Evolutionary conservation across 2,113 vertebrate genomes (phyloP), one percentile per base, ranked within the genome.

Genomic region (Alligator mississippiensis): DNA sequence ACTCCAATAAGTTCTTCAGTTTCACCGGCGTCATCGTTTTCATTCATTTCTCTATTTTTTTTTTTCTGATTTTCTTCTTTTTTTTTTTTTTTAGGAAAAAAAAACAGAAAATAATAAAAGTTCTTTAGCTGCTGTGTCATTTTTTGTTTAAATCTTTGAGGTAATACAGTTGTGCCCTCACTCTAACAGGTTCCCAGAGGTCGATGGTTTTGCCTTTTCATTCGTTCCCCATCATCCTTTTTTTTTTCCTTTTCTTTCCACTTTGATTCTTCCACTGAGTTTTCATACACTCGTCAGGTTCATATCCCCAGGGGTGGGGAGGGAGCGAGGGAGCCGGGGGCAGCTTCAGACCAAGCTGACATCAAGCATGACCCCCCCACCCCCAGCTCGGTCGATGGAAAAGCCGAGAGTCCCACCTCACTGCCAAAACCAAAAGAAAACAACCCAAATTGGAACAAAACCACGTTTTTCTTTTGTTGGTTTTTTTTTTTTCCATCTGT

Each of bases 121-220:
- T 93, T 95, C 92, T 96, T 95, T 93, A 96, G 95, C 96, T 96
- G 96, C 95, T 95, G 90, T 90, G 83, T 16, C 27, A 9, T 84
- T 87, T 74, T 72, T 57, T 92, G 81, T 93, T 96, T 90, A 96
- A 95, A 95, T 95, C 90, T 95, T 97, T 97, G 97, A 97, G 97
- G 97, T 98, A 98, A 98, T 97, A 92, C 90, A 93, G 97, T 98
- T 98, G 97, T 98, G 96, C 96, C 97, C 97, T 97, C 97, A 89
- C 97, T 95, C 96, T 88, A 97, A 96, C 96, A 97, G 92, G 93
- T 96, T 97, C 97, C 97, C 97, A 97, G 96, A 97, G 97, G 92
- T 94, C 60, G 96, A 96, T 97, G 92, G 83, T 94, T 92, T 91
- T 91, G 88, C 79, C 90, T 22, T 25, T 38, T 47, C 27, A 22